Evolutionary conservation across 2,113 vertebrate genomes (phyloP), one percentile per base, ranked within the genome.

Genomic region (Vireo altiloquus): DNA sequence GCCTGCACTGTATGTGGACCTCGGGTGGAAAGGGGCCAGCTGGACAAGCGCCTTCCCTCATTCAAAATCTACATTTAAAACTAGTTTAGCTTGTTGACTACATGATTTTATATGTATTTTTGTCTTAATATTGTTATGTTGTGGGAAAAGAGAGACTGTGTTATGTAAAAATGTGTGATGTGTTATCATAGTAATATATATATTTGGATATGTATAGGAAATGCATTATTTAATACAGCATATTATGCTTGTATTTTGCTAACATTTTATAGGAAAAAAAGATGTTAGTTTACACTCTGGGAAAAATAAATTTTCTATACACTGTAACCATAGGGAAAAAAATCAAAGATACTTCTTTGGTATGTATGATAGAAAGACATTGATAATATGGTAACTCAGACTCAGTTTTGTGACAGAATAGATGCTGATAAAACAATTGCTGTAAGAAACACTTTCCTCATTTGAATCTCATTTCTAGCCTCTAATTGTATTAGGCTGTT

Each of bases 141-240:
- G 97, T 91, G 95, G 95, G 94, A 87, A 89, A 97, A 95, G 60
- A 96, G 96, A 97, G 95, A 97, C 94, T 94, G 57, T 96, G 68
- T 97, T 93, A 95, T 95, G 96, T 97, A 82, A 90, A 93, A 90
- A 95, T 90, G 92, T 96, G 96, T 96, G 96, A 96, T 39, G 72
- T 95, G 96, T 95, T 98, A 93, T 95, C 95, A 98, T 97, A 97
- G 96, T 98, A 98, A 98, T 98, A 98, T 98, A 98, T 98, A 97
- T 98, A 95, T 98, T 97, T 97, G 97, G 97, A 95, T 90, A 82
- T 97, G 96, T 94, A 95, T 91, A 91, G 93, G 82, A 93, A 93
- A 90, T 76, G 78, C 94, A 68, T 97, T 98, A 98, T 98, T 98
- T 98, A 97, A 98, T 97, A 94, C 94, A 97, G 97, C 92, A 60